These are phyloP conservation scores for Lamellibrachia columna DNA, from an alignment of 2,888 invertebrate genomes.

Conservation along the genomic window DNA sequence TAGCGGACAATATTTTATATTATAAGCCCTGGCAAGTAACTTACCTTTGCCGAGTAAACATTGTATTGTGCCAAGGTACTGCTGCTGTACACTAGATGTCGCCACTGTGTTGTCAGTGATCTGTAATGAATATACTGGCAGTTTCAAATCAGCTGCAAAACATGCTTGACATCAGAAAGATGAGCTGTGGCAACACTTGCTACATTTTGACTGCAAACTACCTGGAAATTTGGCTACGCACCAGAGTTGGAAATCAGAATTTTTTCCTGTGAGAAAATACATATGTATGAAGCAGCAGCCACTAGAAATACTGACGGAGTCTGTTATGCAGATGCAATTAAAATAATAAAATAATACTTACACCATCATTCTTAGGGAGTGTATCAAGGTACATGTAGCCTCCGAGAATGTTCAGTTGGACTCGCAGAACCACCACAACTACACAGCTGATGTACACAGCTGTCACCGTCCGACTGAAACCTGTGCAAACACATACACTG, in stretches of 20 bases:
- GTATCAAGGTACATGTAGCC: slow-evolving; percentile 82
- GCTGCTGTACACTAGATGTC: slow-evolving; percentile 77
- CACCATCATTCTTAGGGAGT: slow-evolving; percentile 24
- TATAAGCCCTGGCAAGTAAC: background rate
- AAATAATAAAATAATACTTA: background rate
- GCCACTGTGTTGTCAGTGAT: slow-evolving; percentile 47
- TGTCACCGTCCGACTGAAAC: slow-evolving; percentile 79
- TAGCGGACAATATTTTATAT: background rate
- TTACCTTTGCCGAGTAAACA: slow-evolving; percentile 80
- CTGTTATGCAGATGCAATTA: too few relatives aligned
- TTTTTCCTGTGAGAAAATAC: background rate
- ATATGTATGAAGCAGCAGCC: too few relatives aligned
- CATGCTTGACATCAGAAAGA: background rate
- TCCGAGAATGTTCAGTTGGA: slow-evolving; percentile 89
- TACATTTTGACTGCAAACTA: background rate
- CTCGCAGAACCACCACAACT: slow-evolving; percentile 81
- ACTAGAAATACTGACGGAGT: too few relatives aligned
- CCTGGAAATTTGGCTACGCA: background rate
- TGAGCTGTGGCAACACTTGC: too few relatives aligned
- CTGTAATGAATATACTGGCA: background rate
- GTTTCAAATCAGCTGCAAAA: background rate
- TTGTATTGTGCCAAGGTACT: slow-evolving; percentile 83
- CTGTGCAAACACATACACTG: slow-evolving; percentile 53
- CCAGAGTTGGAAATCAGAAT: background rate
- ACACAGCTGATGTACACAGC: slow-evolving; percentile 86